Base-by-base conservation (phyloP, 2,797 vertebrate species). In the Rachycentron canadum region DNA sequence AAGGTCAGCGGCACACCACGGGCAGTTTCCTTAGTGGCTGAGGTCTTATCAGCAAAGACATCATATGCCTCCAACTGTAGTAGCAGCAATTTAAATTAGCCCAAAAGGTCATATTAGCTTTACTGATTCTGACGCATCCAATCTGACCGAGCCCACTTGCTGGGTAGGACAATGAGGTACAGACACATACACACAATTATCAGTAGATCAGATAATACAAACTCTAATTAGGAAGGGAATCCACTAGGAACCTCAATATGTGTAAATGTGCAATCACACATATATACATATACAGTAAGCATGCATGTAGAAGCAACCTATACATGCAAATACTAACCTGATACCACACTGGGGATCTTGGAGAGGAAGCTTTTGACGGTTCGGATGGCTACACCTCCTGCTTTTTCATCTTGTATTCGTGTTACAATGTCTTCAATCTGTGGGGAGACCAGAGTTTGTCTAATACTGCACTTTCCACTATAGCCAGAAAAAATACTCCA, bases 321-420 rank as follows among this genome's bases (percentile, higher is more conserved):
- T 36, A 19, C 32, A 70, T 36, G 79, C 12, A 49, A 40, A 73
- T 47, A 86, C 91, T 53, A 91, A 98, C 97, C 97, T 25, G 97
- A 97, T 70, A 97, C 97, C 0, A 99, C 97, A 26, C 97, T 98
- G 83, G 97, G 97, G 87, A 99, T 98, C 95, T 99, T 99, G 80
- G 97, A 98, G 90, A 99, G 95, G 92, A 99, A 99, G 91, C 97
- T 99, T 95, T 99, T 99, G 85, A 99, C 97, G 1, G 97, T 99
- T 67, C 97, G 96, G 85, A 99, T 96, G 68, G 97, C 95, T 45
- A 99, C 96, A 5, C 97, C 97, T 21, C 97, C 97, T 5, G 96
- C 93, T 92, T 98, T 97, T 91, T 99, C 97, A 88, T 99, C 97
- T 77, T 99, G 97, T 96, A 99, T 97, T 90, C 96, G 95, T 0